A percentile compares a stretch with the other conserved stretches of the same genome.
phyloP scores from a whole-genome alignment of 2,888 invertebrate species.

The Agonopterix arenella region DNA sequence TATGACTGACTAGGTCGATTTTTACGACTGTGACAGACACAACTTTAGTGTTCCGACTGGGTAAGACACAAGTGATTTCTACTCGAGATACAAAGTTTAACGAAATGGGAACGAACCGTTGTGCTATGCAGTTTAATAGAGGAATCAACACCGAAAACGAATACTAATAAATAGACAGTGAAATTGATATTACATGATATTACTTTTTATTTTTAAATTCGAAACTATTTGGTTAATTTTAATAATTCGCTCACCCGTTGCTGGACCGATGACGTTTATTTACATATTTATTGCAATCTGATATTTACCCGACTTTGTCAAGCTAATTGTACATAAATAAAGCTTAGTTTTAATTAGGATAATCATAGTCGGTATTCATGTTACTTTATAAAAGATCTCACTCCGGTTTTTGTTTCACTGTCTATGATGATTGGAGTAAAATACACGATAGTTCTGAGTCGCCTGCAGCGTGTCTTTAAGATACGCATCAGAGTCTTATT shows the following conservation, averaged over 20 bases:
- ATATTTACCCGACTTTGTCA: constrained; percentile 44
- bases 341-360: constrained; percentile 20
- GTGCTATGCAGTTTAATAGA: constrained; percentile 48
- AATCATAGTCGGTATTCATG: constrained; percentile 11
- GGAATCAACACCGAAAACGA: constrained; percentile 76
- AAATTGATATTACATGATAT: constrained; percentile 73
- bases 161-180: constrained; percentile 75
- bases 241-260: constrained; percentile 55
- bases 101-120: constrained; percentile 57
- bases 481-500: no score
- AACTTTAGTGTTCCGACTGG: not conserved
- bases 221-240: constrained; percentile 61
- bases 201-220: constrained; percentile 61
- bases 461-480: no score
- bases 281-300: constrained; percentile 72
- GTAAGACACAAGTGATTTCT: not conserved
- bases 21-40: not conserved
- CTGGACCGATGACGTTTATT: constrained; percentile 62
- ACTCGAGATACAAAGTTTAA: constrained; percentile 7
- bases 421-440: constrained; percentile 48
- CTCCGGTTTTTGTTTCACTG: constrained; percentile 53
- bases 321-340: constrained; percentile 24
- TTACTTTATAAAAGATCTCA: constrained; percentile 16
- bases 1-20: not conserved
- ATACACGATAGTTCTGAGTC: not conserved